phyloP scores from a whole-genome alignment of 2,888 invertebrate species.

The Steinernema scapterisci region DNA sequence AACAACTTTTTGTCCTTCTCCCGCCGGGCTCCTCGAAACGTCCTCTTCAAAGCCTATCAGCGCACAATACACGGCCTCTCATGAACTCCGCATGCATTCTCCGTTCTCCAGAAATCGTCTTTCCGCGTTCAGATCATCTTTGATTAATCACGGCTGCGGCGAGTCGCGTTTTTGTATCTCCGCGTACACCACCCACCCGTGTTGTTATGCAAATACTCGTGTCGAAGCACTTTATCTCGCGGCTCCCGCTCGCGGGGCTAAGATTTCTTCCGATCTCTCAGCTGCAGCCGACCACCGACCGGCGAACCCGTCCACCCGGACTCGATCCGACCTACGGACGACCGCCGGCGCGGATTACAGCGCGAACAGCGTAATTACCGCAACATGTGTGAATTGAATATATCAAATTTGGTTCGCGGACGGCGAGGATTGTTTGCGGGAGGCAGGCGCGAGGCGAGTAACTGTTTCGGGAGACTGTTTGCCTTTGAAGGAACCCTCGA shows the following conservation, averaged over 20 bases:
- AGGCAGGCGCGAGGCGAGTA: slow-evolving; percentile 2
- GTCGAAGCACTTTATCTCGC: background rate
- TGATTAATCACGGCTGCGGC: slow-evolving; percentile 3
- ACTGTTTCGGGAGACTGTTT: background rate
- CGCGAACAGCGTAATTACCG: slow-evolving; percentile 32
- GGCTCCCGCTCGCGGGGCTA: background rate
- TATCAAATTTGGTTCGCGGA: slow-evolving; percentile 11
- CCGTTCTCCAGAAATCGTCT: background rate
- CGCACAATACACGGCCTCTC: too few relatives aligned
- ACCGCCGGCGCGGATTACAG: slow-evolving; percentile 26
- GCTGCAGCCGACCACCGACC: background rate
- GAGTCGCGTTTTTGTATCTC: background rate
- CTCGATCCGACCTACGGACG: background rate
- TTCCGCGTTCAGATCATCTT: background rate
- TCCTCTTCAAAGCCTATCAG: too few relatives aligned
- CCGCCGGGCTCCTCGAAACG: too few relatives aligned
- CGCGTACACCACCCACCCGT: slow-evolving; percentile 20
- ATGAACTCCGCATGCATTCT: too few relatives aligned
- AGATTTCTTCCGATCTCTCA: slow-evolving; percentile 1
- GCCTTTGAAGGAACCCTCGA: slow-evolving; percentile 5
- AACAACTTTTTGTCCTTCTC: too few relatives aligned
- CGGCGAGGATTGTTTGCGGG: slow-evolving; percentile 23
- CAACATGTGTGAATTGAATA: slow-evolving; percentile 32
- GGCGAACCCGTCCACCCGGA: background rate
- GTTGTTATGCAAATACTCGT: slow-evolving; percentile 21